Evolutionary conservation across 1,140 invertebrate genomes (phyloP).

Genomic region (Apis cerana): DNA sequence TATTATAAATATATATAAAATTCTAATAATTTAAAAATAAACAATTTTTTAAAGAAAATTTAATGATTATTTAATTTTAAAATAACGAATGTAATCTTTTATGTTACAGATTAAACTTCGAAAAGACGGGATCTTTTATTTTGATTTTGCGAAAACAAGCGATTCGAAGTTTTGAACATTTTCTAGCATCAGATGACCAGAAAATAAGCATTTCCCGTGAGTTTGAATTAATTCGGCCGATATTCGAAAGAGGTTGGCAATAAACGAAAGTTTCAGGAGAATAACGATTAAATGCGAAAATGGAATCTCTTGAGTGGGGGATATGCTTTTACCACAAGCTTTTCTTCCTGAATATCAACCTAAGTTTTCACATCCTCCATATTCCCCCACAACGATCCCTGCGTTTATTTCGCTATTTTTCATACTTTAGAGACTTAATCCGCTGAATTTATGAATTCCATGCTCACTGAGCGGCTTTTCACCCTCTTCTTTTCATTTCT

Average conservation of each 20-base stretch:
- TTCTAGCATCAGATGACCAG: too few species aligned
- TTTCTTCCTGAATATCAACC: constrained; percentile 46
- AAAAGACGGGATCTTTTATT: background rate
- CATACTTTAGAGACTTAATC: constrained; percentile 66
- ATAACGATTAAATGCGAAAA: background rate
- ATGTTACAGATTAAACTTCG: background rate
- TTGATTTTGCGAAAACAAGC: background rate
- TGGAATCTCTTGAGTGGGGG: background rate
- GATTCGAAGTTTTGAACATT: background rate
- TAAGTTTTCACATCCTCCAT: background rate
- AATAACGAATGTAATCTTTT: too few species aligned
- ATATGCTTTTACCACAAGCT: background rate
- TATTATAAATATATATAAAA: too few species aligned
- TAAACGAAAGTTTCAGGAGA: constrained; percentile 13
- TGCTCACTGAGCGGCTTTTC: constrained; percentile 8
- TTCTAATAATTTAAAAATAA: too few species aligned
- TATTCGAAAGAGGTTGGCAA: background rate
- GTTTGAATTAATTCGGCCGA: background rate
- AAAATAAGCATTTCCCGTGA: background rate
- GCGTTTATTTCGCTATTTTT: constrained; percentile 65
- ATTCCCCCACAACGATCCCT: background rate
- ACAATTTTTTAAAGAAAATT: too few species aligned
- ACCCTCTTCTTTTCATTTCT: background rate
- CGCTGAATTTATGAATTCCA: constrained; percentile 64
- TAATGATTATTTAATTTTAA: too few species aligned